Evolutionary conservation across 2,888 invertebrate species (phyloP), one percentile per base, ranked within the genome.

Genomic region (Nemapogon koenigi): DNA sequence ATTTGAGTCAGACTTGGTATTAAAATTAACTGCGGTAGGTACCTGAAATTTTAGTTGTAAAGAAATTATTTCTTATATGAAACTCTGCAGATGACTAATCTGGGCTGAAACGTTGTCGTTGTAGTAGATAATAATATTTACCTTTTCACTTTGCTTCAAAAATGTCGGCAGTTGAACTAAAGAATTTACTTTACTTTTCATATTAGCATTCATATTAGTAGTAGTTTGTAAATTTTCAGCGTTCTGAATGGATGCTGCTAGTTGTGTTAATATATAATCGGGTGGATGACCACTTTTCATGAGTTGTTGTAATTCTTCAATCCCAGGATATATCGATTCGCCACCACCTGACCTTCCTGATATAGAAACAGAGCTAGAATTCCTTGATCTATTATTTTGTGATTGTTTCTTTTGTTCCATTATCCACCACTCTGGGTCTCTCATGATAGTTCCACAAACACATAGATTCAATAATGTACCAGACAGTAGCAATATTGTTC

Each of bases 381-480:
- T 67, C 43, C 72, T 76, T 0, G 66, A 69, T 40, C 76, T 63
- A 51, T 55, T 62, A 42, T 73, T 52, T 4, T 57, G 42, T 8
- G 45, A 40, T 37, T 71, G 81, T 55, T 76, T 82, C 50, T 82
- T 81, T 49, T 88, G 86, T 49, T 87, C 86, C 35, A 75, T 48
- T 6, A 70, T 80, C 81, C 85, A 85, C 93, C 94, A 94, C 49
- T 92, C 90, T 1, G 94, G 90, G 59, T 94, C 94, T 35, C 90
- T 81, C 91, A 95, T 93, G 0, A 94, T 81, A 16, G 89, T 85
- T 0, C 94, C 94, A 58, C 91, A 93, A 0, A 91, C 89, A 53
- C 91, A 90, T 55, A 93, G 84, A 59, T 93, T 90, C 27, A 94
- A 75, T 52, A 94, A 87, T 2, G 91, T 89, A 25, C 91, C 94